Evolutionary conservation across 2,797 vertebrate genomes (phyloP), one percentile per base, ranked within the genome.

Genomic region (Centropyge bicolor): DNA sequence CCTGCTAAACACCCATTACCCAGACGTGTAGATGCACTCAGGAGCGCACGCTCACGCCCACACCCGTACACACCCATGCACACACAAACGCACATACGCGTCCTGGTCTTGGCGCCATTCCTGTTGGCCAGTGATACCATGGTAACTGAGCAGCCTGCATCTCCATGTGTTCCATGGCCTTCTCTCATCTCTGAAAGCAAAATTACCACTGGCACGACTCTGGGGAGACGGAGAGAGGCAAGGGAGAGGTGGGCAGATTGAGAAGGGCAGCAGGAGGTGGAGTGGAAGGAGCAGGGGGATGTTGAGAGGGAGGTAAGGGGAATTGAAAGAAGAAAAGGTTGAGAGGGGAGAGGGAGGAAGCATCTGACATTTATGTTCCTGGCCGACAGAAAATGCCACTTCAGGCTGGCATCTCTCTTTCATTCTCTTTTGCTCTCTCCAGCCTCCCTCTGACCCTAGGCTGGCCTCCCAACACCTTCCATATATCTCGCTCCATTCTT

Each of bases 1-100:
- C 80, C 91, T 86, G 86, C 93, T 93, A 94, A 94, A 92, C 92
- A 92, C 88, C 93, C 90, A 95, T 95, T 95, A 94, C 86, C 66
- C 85, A 83, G 87, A 90, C 74, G 62, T 66, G 69, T 74, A 87
- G 86, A 88, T 76, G 86, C 89, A 83, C 87, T 84, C 78, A 79
- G 62, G 70, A 76, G 64, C 16, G 45, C 78, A 9, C 56, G 1
- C 82, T 78, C 64, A 3, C 16, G 6, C 67, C 43, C 79, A 65
- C 66, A 49, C 68, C 60, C 80, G 10, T 17, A 84, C 87, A 84
- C 87, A 88, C 74, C 43, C 66, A 36, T 65, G 35, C 27, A 80
- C 85, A 79, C 60, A 46, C 85, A 43, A 27, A 66, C 19, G 3
- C 78, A 83, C 57, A 20, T 49, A 62, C 70, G 36, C 69, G n/a